Base-by-base conservation (phyloP, 2,888 invertebrate species). In the Xylota sylvarum region DNA sequence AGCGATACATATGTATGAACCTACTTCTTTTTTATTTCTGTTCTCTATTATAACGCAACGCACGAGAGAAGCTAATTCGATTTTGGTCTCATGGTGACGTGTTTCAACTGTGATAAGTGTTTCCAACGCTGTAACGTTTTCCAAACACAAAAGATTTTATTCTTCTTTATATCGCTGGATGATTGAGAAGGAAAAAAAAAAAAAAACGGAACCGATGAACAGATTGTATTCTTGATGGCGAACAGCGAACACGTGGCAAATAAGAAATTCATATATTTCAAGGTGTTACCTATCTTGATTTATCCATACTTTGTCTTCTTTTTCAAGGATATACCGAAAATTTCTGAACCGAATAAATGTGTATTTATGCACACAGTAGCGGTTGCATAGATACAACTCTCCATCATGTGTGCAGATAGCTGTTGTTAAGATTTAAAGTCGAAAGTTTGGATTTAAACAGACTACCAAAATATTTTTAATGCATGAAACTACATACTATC, bases 31-130 rank as follows among this genome's bases (percentile, higher is more conserved):
- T 23, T 23, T 23, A 2, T 23, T 50, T 46, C 9, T 46, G 0
- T 14, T 35, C 9, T 10, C 35, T 4, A 7, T 35, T 56, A 14
- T 35, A 40, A 14, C 10, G 23, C 14, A 30, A 14, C 17, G 43
- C 46, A 46, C 46, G 12, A 62, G 46, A 46, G 62, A 62, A 62
- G 62, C 62, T 62, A 46, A 62, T 62, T 43, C 30, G 27, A 62
- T 62, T 62, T 5, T 62, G 30, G 27, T 46, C 62, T 62, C 62
- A 46, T 46, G 30, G 46, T 46, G 62, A 62, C 46, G 62, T 62
- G 62, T 30, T 62, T 30, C 62, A 43, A 27, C 35, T 12, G 58
- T 58, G 58, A 58, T 58, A 58, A 58, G 58, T 58, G 37, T 37
- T 58, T 12, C 43, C 14, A 62, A 62, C 43, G 46, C 17, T 30